Evolutionary conservation across 2,113 vertebrate genomes (phyloP), one percentile per base, ranked within the genome.

Genomic region (Verasper variegatus): DNA sequence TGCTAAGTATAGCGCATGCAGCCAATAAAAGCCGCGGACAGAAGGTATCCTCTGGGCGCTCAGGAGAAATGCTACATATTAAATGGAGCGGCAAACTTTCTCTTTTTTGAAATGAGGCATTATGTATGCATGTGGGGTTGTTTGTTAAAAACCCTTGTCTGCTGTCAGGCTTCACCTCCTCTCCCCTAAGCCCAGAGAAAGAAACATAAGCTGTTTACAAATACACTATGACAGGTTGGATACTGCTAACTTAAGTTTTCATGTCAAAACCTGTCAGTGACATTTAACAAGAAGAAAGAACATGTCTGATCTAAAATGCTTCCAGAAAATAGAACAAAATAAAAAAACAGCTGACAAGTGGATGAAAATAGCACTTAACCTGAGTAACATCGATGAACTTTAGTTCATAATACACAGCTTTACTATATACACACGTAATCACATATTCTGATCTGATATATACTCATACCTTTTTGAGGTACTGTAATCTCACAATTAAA

Each of bases 221-320:
- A 95, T 92, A 92, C 68, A 89, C 84, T 81, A 89, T 95, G 95
- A 96, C 95, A 96, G 91, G 56, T 90, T 79, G 83, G 94, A 86
- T 93, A 94, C 93, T 89, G 94, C 91, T 93, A 92, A 94, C 83
- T 94, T 95, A 89, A 94, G 94, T 95, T 95, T 95, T 90, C 89
- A 90, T 88, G 90, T 91, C 91, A 91, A 92, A 95, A 95, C 93
- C 88, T 94, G 94, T 93, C 94, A 95, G 86, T 94, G 93, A 94
- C 93, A 95, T 96, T 96, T 95, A 94, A 91, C 92, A 89, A 68
- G 82, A 87, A 86, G 89, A 95, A 82, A 89, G 87, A 87, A 66
- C 78, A 82, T 26, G 84, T 89, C 87, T 89, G 81, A 92, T 92
- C 86, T 92, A 88, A 91, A 93, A 89, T 83, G 61, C 75, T 83